Evolutionary conservation across 2,888 invertebrate species (phyloP), one percentile per base, ranked within the genome.

Genomic region (Pheosia gnoma): DNA sequence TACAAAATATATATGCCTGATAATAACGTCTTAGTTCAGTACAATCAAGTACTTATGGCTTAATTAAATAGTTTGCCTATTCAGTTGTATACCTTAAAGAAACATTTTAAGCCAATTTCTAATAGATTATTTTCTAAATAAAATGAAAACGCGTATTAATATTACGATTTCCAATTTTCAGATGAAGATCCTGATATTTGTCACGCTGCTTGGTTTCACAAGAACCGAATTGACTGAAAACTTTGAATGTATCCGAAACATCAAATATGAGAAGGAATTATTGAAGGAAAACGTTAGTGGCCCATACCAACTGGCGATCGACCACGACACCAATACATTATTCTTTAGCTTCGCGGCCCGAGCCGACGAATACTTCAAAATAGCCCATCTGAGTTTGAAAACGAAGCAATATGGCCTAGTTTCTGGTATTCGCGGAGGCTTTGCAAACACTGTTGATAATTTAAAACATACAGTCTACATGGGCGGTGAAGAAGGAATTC

Each of bases 231-330:
- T 69, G 11, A 47, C 10, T 38, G 13, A 0, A 9, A 52, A 56
- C 2, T 10, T 7, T 13, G 45, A 57, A 4, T 74, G 75, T 59
- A 0, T 76, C 37, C 60, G 47, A 0, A 38, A 9, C 13, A 4
- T 10, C 3, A 63, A 59, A 47, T 75, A 77, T 47, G 74, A 79
- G 37, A 73, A 73, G 43, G 82, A 84, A 72, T 39, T 80, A 3
- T 66, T 92, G 4, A 81, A 76, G 59, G 59, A 65, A 3, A 49
- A 75, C 52, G 10, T 87, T 0, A 66, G 73, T 2, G 81, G 79
- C 57, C 88, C 91, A 0, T 91, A 87, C 62, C 89, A 91, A 68
- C 63, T 91, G 54, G 81, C 80, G 0, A 81, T 92, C 37, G 89
- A 92, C 62, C 83, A 87, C 47, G 77, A 84, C n/a, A 89, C 82